A percentile compares a stretch with the other conserved stretches of the same genome.
Evolutionary conservation across 2,797 vertebrate genomes (phyloP).

Genomic region (Alectoris magna): DNA sequence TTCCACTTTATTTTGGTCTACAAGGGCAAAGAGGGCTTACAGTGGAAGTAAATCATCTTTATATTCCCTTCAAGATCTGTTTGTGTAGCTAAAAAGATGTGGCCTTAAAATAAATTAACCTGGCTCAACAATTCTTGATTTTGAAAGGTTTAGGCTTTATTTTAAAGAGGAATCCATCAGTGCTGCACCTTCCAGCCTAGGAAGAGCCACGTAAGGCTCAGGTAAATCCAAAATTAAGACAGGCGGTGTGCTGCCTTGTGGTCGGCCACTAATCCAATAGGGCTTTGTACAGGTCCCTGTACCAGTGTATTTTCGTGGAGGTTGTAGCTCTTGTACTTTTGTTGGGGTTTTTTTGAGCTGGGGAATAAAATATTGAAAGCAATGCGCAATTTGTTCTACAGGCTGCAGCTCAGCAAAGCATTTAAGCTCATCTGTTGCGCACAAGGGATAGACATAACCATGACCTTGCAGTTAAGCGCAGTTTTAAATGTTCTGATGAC

Average conservation of each 20-base stretch:
- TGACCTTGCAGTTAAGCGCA: background rate
- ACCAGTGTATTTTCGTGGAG: background rate
- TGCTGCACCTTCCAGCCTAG: slow-evolving; percentile 23
- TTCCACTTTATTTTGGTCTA: slow-evolving; percentile 55
- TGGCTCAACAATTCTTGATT: slow-evolving; percentile 40
- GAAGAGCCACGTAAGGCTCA: slow-evolving; percentile 63
- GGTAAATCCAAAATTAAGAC: slow-evolving; percentile 58
- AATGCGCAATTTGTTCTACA: background rate
- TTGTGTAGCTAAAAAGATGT: slow-evolving; percentile 51
- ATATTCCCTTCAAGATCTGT: slow-evolving; percentile 27
- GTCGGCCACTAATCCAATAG: slow-evolving; percentile 54
- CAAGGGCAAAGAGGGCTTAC: slow-evolving; percentile 27
- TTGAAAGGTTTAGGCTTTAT: slow-evolving; percentile 51
- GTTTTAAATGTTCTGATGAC: background rate
- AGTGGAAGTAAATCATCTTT: slow-evolving; percentile 60
- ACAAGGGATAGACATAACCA: background rate
- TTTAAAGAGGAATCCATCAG: slow-evolving; percentile 55
- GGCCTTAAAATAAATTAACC: slow-evolving; percentile 53
- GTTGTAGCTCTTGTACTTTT: slow-evolving; percentile 25
- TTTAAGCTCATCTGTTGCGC: background rate
- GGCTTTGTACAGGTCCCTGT: slow-evolving; percentile 18
- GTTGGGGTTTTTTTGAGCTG: background rate
- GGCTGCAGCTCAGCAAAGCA: background rate
- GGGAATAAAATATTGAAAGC: background rate
- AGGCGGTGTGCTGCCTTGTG: slow-evolving; percentile 63